Base-by-base conservation (phyloP, 1,140 invertebrate genomes). In the Zaprionus inermis region DNA sequence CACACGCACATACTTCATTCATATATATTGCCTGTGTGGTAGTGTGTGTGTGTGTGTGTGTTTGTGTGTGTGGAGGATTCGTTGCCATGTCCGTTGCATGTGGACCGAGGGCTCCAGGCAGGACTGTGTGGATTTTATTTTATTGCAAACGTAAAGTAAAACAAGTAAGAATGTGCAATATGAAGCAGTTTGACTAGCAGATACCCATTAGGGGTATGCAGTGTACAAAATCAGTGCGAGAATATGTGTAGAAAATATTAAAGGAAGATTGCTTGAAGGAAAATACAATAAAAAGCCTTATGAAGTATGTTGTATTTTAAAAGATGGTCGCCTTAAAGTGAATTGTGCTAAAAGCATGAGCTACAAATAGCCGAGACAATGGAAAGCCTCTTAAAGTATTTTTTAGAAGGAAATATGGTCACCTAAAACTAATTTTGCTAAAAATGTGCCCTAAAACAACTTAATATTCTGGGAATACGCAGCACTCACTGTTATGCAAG, bases 11-110 rank as follows among this genome's bases (percentile, higher is more conserved):
- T 32, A 55, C 22, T 56, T 52, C 49, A 36, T 41, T 49, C 3
- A 41, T 16, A 72, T 67, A 51, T 44, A 38, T 44, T n/a, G n/a
- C n/a, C n/a, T n/a, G n/a, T n/a, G n/a, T n/a, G n/a, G 18, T 59
- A 59, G 41, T 63, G 52, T 32, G 20, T 38, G 49, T 84, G 52
- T 67, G 69, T 77, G 55, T 52, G 30, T 68, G n/a, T 79, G 60
- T 80, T 38, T 66, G 60, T 74, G 49, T 59, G 65, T 76, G 65
- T 73, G 68, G 44, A 18, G 38, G 38, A 46, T 69, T 61, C 34
- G 66, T 61, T 69, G 83, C 76, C 78, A 82, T 83, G 66, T 58
- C 41, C 66, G 58, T 51, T 74, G 72, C 58, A 63, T 74, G 66
- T 70, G 58, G 58, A 58, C 66, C 22, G 14, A 58, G 66, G 66